Evolutionary conservation across 2,888 invertebrate species (phyloP), one percentile per base, ranked within the genome.

Genomic region (Yponomeuta sedellus): DNA sequence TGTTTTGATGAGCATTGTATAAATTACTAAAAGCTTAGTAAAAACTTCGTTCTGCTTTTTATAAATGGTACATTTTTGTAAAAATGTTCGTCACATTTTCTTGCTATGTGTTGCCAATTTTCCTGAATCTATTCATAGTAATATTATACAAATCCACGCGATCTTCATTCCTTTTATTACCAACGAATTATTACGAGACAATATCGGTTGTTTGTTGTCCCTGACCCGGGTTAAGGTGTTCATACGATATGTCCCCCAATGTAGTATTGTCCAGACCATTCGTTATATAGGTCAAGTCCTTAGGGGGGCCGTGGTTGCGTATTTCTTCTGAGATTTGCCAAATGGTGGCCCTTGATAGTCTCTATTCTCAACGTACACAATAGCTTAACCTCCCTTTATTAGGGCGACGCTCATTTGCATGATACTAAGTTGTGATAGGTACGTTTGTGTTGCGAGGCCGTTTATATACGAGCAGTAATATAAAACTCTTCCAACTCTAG

Each of bases 361-460:
- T 76, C 75, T 16, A 52, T 75, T 73, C 73, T 73, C 71, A 70
- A 71, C 68, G 16, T 58, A 68, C 71, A 77, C 74, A 76, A 77
- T 72, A 64, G 71, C 66, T 58, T 68, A 69, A 67, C 72, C 70
- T 71, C 44, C 44, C 12, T 52, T 52, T 12, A 52, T 12, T 12
- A 52, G 44, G 4, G 44, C 44, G 12, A 52, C 44, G 44, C 44
- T 52, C 44, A 52, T 52, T 52, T 52, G 44, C 44, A 52, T 52
- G 5, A 52, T 16, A 52, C 44, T 52, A 16, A 52, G 44, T 16
- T 16, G 16, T 52, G 44, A 52, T 52, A 16, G 44, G 3, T 52
- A 16, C 44, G 44, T 52, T 16, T 52, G 44, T 16, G 16, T 52
- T 52, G 5, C 44, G 44, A 52, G 4, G 44, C 44, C 44, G 8